Percentiles rank a stretch among this genome's conserved stretches.
Evolutionary conservation across 2,797 vertebrate genomes (phyloP).

Genomic region (Poeciliopsis turneri): DNA sequence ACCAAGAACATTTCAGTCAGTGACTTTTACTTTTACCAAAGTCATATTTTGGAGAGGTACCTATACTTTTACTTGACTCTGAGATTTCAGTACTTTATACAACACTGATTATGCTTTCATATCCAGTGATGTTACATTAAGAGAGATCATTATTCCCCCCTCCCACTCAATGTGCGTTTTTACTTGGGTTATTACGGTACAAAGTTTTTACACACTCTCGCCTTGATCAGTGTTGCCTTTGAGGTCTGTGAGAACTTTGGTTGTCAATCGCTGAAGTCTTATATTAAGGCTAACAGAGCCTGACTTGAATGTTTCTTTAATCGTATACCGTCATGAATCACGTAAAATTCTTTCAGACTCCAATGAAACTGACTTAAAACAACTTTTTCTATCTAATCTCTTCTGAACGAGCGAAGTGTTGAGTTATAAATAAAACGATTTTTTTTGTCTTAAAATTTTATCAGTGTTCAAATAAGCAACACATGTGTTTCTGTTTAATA

Average conservation of each 20-base stretch:
- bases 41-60: too few relatives aligned
- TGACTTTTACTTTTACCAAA: too few relatives aligned
- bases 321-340: too few relatives aligned
- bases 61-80: too few relatives aligned
- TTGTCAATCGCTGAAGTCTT: fast-evolving
- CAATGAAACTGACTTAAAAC: background rate
- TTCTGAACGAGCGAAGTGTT: background rate
- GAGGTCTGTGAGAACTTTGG: slow-evolving; percentile 20
- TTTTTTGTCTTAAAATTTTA: background rate
- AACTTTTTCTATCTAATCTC: background rate
- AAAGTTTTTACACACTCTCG: slow-evolving; percentile 64
- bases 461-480: fast-evolving
- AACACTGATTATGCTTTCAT: background rate
- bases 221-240: slow-evolving; percentile 53
- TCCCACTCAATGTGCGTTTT: slow-evolving; percentile 45
- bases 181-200: slow-evolving; percentile 77
- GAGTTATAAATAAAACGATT: background rate
- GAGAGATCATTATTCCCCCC: background rate
- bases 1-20: too few relatives aligned
- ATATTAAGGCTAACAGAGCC: background rate
- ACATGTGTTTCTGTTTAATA: background rate
- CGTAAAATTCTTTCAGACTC: background rate
- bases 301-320: background rate
- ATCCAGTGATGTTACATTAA: background rate
- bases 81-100: too few relatives aligned